Evolutionary conservation across 2,113 vertebrate species (phyloP).

Genomic region (Neolamprologus fasciatus): DNA sequence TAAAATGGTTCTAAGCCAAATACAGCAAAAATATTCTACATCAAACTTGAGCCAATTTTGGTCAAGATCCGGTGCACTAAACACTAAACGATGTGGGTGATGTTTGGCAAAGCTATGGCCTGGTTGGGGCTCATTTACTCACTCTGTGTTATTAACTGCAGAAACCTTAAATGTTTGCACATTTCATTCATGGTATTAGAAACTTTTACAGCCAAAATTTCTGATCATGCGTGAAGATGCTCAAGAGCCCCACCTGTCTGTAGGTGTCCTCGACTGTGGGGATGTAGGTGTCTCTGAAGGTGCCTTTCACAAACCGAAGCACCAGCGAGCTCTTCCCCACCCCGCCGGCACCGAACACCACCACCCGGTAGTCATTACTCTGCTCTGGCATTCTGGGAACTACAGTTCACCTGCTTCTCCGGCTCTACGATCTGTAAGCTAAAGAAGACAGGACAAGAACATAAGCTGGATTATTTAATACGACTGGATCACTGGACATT

Average conservation of each 20-base stretch:
- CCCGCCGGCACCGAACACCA: conserved; percentile 88
- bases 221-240: neutral
- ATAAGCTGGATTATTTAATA: neutral
- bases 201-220: neutral
- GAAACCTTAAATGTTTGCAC: neutral
- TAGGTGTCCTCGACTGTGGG: conserved; percentile 94
- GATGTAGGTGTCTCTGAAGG: conserved; percentile 92
- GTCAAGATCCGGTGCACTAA: neutral
- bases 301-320: conserved; percentile 92
- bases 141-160: neutral
- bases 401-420: neutral
- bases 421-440: neutral
- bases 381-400: conserved; percentile 85
- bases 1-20: neutral
- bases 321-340: conserved; percentile 94
- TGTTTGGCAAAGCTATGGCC: neutral
- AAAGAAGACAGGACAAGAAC: neutral
- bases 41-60: neutral
- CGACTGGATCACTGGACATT: neutral
- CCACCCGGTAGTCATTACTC: conserved; percentile 91
- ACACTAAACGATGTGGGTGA: neutral
- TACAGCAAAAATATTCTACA: neutral
- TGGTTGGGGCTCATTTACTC: neutral
- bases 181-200: neutral
- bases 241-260: conserved; percentile 66